phyloP scores from a whole-genome alignment of 2,888 invertebrate genomes.

The Leptopterna dolabrata region DNA sequence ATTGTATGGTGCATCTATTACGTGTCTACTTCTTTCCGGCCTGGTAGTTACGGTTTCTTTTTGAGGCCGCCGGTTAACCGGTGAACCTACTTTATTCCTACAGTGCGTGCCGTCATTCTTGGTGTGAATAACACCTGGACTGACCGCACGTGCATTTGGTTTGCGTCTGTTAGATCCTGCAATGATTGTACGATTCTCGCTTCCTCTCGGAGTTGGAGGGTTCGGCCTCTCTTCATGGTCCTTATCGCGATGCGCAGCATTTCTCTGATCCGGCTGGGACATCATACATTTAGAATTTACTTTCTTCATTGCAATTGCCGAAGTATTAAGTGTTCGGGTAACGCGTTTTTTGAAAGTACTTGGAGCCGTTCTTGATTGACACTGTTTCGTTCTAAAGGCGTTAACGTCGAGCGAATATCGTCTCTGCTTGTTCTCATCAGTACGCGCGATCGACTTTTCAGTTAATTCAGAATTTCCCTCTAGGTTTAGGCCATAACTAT shows the following conservation, averaged over 20 bases:
- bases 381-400: not conserved
- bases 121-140: not conserved
- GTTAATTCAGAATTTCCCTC: not conserved
- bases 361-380: not conserved
- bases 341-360: not conserved
- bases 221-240: not conserved
- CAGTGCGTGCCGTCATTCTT: not conserved
- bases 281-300: not conserved
- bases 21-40: too few species aligned
- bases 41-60: not conserved
- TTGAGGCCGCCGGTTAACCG: not conserved
- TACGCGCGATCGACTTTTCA: not conserved
- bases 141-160: not conserved
- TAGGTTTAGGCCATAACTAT: not conserved
- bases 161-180: not conserved
- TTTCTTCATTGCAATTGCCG: not conserved
- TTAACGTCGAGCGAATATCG: not conserved
- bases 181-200: not conserved
- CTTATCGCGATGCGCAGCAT: not conserved
- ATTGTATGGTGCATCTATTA: not conserved
- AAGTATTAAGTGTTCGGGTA: not conserved
- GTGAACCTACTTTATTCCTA: not conserved
- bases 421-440: not conserved
- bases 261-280: not conserved
- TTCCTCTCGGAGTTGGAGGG: not conserved